Percentiles rank a stretch among this genome's conserved stretches.
These are phyloP conservation scores for Perizoma flavofasciatum DNA, from an alignment of 2,888 invertebrate species.

Conservation along the genomic window DNA sequence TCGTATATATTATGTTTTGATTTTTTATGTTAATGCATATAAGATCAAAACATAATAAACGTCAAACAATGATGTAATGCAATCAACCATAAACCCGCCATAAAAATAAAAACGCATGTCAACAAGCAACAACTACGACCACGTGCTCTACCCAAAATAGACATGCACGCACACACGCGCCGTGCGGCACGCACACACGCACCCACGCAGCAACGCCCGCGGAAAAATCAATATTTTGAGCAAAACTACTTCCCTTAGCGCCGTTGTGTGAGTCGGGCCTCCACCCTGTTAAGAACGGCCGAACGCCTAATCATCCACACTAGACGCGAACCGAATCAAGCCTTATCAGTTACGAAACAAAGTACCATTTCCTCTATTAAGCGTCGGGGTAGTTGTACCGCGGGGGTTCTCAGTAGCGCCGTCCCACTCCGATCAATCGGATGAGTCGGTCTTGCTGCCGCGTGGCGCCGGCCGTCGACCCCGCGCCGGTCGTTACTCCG, in stretches of 20 bases:
- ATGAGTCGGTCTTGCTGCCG: conserved; percentile 73
- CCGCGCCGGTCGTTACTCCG: conserved; percentile 78
- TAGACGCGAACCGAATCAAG: conserved; percentile 56
- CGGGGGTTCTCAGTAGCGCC: conserved; percentile 69
- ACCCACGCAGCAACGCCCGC: conserved; percentile 63
- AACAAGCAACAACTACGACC: conserved; percentile 80
- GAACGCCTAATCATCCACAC: conserved; percentile 50
- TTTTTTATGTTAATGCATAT: conserved; percentile 8
- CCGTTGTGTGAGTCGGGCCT: conserved; percentile 68
- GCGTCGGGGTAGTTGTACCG: conserved; percentile 68
- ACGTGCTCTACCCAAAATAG: conserved; percentile 81
- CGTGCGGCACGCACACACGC: conserved; percentile 41
- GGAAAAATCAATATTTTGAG: conserved; percentile 84
- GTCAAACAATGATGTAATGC: conserved; percentile 63
- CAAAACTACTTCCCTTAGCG: conserved; percentile 81
- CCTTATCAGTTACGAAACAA: conserved; percentile 65
- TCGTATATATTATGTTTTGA: no score
- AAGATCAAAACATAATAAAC: conserved; percentile 43
- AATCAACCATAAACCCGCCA: conserved; percentile 67
- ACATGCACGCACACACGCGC: conserved; percentile 60
- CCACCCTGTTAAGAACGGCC: conserved; percentile 35
- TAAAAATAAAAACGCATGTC: conserved; percentile 81
- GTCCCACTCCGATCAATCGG: conserved; percentile 81
- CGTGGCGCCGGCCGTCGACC: conserved; percentile 80
- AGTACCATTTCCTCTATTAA: conserved; percentile 65